These are phyloP conservation scores for Galeruca laticollis DNA, from an alignment of 2,888 invertebrate genomes.

Conservation along the genomic window DNA sequence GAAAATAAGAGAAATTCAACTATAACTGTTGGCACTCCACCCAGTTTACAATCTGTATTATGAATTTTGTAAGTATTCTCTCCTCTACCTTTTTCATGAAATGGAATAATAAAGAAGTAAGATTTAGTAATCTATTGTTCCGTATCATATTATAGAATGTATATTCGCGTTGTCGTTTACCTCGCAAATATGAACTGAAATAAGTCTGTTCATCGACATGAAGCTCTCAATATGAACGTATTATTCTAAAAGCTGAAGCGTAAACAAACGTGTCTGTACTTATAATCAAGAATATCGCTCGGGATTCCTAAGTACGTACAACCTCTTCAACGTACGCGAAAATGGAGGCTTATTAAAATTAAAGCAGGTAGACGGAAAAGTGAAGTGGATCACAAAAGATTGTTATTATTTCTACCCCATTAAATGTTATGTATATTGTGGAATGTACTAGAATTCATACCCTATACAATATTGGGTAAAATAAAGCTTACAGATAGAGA, in stretches of 20 bases:
- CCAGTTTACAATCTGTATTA: too few relatives aligned
- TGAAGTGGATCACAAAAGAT: background rate
- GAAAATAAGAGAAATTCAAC: too few relatives aligned
- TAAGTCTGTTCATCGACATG: slow-evolving; percentile 6
- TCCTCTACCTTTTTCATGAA: too few relatives aligned
- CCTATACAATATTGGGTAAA: too few relatives aligned
- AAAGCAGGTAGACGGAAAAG: background rate
- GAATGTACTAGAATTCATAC: too few relatives aligned
- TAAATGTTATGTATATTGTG: too few relatives aligned
- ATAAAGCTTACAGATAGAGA: too few relatives aligned
- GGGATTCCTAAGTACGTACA: background rate
- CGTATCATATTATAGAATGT: background rate
- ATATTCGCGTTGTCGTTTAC: background rate
- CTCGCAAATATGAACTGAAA: background rate
- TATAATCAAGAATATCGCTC: slow-evolving; percentile 7
- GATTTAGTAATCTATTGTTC: background rate
- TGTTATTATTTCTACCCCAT: background rate
- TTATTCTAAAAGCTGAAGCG: slow-evolving; percentile 7
- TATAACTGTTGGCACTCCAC: too few relatives aligned
- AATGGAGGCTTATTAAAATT: background rate
- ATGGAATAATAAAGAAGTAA: too few relatives aligned
- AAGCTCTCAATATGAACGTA: background rate
- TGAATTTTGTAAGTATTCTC: too few relatives aligned
- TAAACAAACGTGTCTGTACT: slow-evolving; percentile 5
- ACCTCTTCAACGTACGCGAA: background rate